Evolutionary conservation across 2,888 invertebrate species (phyloP), one percentile per base, ranked within the genome.

Genomic region (Lepeophtheirus nordmannii): DNA sequence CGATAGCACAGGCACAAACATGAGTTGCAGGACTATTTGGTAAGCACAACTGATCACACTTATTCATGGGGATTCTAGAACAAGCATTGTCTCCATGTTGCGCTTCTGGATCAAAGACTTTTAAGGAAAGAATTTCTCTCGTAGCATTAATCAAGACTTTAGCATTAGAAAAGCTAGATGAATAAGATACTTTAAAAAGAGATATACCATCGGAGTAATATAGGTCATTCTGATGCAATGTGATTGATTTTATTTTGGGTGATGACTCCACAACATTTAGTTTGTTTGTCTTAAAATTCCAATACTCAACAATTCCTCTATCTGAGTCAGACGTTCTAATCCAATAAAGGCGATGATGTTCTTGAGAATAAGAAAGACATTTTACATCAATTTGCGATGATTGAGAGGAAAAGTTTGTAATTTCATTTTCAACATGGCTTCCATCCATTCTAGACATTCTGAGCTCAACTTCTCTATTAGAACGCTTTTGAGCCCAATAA

Each of bases 1-100:
- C 89, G 62, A 83, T 80, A 10, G 89, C 85, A 76, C 90, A 91
- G 71, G 80, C 81, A 74, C 90, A 91, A 20, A 78, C 79, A 71
- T 80, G 79, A 64, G 77, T 77, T 0, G 74, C 76, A 14, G 73
- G 71, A 0, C 82, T 80, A 22, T 78, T 79, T 7, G 87, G 84
- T 70, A 89, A 75, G 74, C 89, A 89, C 8, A 89, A 77, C 74
- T 89, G 87, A 68, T 83, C 80, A 75, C 87, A 88, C 17, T 46
- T 46, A 17, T 46, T 46, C 14, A n/a, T n/a, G 17, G n/a, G n/a
- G 7, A 5, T 17, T 12, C 72, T 69, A 56, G 80, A 79, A 72
- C 84, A 81, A 0, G 79, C 77, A 72, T 83, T 84, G 0, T 74
- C 76, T 57, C 81, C 81, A 70, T 74, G 78, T 76, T 85, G 85